Base-by-base conservation (phyloP, 1,140 invertebrate genomes). In the Habropoda laboriosa region DNA sequence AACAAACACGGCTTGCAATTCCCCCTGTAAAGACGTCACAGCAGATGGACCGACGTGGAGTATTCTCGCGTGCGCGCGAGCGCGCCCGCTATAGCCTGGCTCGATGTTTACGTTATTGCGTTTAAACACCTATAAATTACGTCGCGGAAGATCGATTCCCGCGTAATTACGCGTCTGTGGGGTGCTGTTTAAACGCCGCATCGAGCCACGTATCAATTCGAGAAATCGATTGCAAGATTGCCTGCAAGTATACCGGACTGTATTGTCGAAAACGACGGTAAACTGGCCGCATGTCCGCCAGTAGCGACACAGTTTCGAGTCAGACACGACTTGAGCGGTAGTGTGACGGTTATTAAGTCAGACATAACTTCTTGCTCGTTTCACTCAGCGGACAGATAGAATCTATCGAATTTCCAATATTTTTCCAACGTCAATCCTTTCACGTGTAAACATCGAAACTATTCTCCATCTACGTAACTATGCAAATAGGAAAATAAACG, bases 261-360 rank as follows among this genome's bases (percentile, higher is more conserved):
- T 35, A 32, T 55, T 55, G 40, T 27, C 53, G 53, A 70, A 66
- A 73, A 80, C 32, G 47, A 10, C 21, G 35, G 24, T 21, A 30
- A 42, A 49, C 40, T 13, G 18, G 40, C 18, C 79, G 49, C 79
- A 42, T 6, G 40, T 42, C n/a, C n/a, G n/a, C n/a, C n/a, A 79
- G 80, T 79, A 78, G 80, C 10, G 51, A 77, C 64, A 82, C 66
- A 60, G 60, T 82, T 77, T 76, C 40, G 80, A 63, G 80, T 72
- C 81, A 71, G 80, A 75, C 81, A 30, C 7, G 24, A 40, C 8
- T 60, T 42, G 32, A 30, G 24, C 21, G 75, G 81, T 83, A 68
- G 81, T 40, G 40, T 21, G 27, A 32, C 53, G 51, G 55, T 72
- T 77, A 83, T 63, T 63, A 30, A 76, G 45, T 83, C 81, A 38